Evolutionary conservation across 2,888 invertebrate species (phyloP).

Genomic region (Drosophila melanocephala): DNA sequence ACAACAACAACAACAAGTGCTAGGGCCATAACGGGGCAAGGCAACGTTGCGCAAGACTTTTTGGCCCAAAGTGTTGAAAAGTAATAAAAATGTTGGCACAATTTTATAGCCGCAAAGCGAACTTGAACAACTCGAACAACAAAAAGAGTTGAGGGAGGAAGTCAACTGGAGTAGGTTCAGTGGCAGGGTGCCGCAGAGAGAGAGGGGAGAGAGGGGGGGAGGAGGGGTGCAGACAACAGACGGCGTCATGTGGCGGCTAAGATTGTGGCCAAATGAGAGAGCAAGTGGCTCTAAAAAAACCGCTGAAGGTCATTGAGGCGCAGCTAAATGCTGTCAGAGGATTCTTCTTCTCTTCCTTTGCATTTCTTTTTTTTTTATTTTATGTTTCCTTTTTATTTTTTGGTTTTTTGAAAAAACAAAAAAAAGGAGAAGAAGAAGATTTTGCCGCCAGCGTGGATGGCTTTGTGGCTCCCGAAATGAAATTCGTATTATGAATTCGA

Average conservation of each 20-base stretch:
- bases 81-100: slow-evolving; percentile 81
- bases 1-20: slow-evolving; percentile 34
- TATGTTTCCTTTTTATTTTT: background rate
- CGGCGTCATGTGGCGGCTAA: slow-evolving; percentile 68
- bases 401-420: background rate
- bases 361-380: slow-evolving; percentile 2
- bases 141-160: slow-evolving; percentile 45
- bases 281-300: slow-evolving; percentile 21
- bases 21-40: slow-evolving; percentile 24
- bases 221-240: slow-evolving; percentile 10
- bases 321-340: slow-evolving; percentile 53
- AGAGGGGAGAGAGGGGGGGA: background rate
- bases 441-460: slow-evolving; percentile 57
- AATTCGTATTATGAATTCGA: slow-evolving; percentile 77
- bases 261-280: slow-evolving; percentile 28
- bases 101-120: slow-evolving; percentile 69
- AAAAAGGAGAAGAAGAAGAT: slow-evolving; percentile 12
- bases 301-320: slow-evolving; percentile 70
- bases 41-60: slow-evolving; percentile 23
- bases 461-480: slow-evolving; percentile 70
- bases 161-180: slow-evolving; percentile 2
- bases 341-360: slow-evolving; percentile 1
- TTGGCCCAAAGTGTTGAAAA: slow-evolving; percentile 78
- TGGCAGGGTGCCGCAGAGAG: background rate
- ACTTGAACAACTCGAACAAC: slow-evolving; percentile 3